Conservation (phyloP, 1,140 invertebrate genomes). For the Stenopsyche tienmushanensis region DNA sequence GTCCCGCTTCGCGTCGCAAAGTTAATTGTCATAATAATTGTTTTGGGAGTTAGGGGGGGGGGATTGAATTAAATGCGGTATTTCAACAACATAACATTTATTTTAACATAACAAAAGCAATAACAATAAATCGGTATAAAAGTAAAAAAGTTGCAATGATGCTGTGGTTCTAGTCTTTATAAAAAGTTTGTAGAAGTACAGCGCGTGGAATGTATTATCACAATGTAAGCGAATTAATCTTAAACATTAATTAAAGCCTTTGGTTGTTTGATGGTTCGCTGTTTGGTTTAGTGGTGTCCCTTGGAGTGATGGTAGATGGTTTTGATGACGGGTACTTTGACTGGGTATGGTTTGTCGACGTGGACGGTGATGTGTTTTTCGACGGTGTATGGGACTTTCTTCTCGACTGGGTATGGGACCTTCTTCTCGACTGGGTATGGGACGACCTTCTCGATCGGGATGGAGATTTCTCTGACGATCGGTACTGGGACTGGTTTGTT, state of each 20-base stretch:
- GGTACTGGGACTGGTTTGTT: conserved; percentile 70
- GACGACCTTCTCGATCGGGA: conserved; percentile 72
- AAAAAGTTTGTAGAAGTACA: too few relatives aligned
- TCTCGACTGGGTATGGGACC: conserved; percentile 71
- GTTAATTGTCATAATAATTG: too few relatives aligned
- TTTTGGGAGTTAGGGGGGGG: too few relatives aligned
- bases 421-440: conserved; percentile 72
- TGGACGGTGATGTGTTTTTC: conserved; percentile 71
- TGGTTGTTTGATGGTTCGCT: too few relatives aligned
- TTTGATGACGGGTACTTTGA: conserved; percentile 73
- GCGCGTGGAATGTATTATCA: too few relatives aligned
- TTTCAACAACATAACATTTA: too few relatives aligned
- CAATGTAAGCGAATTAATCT: too few relatives aligned
- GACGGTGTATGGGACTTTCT: conserved; percentile 68
- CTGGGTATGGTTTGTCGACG: conserved; percentile 71
- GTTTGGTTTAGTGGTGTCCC: conserved; percentile 42
- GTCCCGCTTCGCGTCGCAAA: too few relatives aligned
- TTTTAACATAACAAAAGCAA: conserved; percentile 31
- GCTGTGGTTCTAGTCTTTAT: not conserved
- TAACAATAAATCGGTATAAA: conserved; percentile 9
- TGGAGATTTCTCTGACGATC: conserved; percentile 68
- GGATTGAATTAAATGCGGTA: too few relatives aligned
- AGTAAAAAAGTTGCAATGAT: conserved; percentile 1
- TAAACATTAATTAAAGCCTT: too few relatives aligned
- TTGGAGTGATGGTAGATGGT: conserved; percentile 65